Evolutionary conservation across 2,797 vertebrate species (phyloP).

Genomic region (Stomatorhinus walkeri): DNA sequence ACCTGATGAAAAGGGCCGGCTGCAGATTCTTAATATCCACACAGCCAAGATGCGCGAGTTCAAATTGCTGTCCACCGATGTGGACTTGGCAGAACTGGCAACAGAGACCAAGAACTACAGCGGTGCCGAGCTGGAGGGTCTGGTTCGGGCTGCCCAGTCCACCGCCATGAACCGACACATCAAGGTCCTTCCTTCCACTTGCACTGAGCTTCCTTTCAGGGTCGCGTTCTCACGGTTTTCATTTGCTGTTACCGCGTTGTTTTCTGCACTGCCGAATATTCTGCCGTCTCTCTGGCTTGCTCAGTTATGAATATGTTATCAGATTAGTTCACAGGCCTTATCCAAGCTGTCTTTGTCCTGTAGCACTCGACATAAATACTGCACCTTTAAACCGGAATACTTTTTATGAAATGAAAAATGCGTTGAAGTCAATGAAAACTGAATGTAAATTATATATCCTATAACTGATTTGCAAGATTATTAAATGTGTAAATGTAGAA

Average conservation of each 20-base stretch:
- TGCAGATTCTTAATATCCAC: conserved; percentile 92
- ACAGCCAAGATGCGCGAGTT: conserved; percentile 80
- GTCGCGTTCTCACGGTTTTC: neutral
- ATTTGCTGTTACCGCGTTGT: neutral
- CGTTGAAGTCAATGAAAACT: neutral
- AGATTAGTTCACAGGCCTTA: neutral
- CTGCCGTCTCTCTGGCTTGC: neutral
- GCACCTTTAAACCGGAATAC: neutral
- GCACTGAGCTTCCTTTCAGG: neutral
- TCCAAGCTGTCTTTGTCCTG: neutral
- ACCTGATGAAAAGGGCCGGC: conserved; percentile 81
- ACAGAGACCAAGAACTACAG: conserved; percentile 90
- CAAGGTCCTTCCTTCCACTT: conserved; percentile 60
- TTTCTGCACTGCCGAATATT: neutral
- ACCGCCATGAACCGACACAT: conserved; percentile 97
- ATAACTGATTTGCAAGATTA: neutral
- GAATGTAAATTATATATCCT: neutral
- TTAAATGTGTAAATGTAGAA: neutral
- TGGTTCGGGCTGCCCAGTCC: conserved; percentile 88
- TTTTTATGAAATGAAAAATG: neutral
- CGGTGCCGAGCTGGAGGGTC: conserved; percentile 86
- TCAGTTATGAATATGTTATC: neutral
- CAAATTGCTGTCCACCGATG: conserved; percentile 67
- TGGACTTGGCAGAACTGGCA: conserved; percentile 78
- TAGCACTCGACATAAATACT: neutral